A percentile compares a stretch with the other conserved stretches of the same genome.
Evolutionary conservation across 2,888 invertebrate species (phyloP).

Genomic region (Leistus spinibarbis): DNA sequence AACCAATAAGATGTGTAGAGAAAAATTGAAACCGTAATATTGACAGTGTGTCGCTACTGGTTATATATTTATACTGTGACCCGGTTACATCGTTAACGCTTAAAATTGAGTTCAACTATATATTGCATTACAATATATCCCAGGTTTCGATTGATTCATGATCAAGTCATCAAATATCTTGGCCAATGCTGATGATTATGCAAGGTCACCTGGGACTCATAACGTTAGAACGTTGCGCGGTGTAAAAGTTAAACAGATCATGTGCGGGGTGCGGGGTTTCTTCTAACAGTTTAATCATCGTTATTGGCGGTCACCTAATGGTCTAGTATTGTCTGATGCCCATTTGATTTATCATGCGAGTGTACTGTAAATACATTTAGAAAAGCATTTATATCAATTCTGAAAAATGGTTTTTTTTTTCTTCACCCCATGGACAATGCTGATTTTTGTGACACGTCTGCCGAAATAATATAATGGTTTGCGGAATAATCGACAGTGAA

Average conservation of each 20-base stretch:
- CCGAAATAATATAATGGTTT: not conserved
- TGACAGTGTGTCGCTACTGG: no score
- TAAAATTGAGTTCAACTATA: no score
- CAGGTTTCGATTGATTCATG: no score
- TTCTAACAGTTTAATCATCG: conserved; percentile 55
- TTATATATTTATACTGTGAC: no score
- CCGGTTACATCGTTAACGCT: no score
- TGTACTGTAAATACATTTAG: conserved; percentile 36
- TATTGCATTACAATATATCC: no score
- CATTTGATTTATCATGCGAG: conserved; percentile 37
- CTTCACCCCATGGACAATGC: conserved; percentile 16
- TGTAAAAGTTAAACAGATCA: not conserved
- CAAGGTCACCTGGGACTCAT: not conserved
- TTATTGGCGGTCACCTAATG: conserved; percentile 50
- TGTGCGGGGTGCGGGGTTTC: not conserved
- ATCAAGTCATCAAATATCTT: not conserved
- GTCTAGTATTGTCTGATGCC: conserved; percentile 38
- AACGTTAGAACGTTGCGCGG: not conserved
- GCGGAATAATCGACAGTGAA: not conserved
- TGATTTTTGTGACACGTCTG: conserved; percentile 33
- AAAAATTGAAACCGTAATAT: no score
- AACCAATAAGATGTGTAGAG: no score
- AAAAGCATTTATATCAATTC: conserved; percentile 38
- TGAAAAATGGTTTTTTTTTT: conserved; percentile 35
- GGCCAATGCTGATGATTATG: not conserved